Percentiles rank a stretch among this genome's conserved stretches.
Evolutionary conservation across 2,888 invertebrate genomes (phyloP).

Genomic region (Eulithis testata): DNA sequence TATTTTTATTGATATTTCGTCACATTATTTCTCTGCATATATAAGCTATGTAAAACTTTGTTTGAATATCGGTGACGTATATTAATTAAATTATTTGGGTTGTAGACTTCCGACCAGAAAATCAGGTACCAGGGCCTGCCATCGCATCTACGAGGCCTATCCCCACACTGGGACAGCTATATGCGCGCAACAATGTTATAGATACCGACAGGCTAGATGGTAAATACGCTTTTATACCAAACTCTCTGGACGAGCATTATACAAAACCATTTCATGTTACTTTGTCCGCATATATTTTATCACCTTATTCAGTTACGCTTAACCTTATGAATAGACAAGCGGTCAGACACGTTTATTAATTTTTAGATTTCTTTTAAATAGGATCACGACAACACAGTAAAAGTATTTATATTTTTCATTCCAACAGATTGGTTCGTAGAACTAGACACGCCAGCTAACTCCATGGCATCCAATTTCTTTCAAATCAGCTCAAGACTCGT

Average conservation of each 20-base stretch:
- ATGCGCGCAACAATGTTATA: constrained; percentile 47
- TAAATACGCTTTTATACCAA: constrained; percentile 39
- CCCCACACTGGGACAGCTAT: constrained; percentile 59
- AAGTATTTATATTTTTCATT: constrained; percentile 10
- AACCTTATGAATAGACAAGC: no score
- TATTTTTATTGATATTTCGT: no score
- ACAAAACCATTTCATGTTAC: no score
- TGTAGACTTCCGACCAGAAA: constrained; percentile 54
- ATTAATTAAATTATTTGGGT: constrained; percentile 1
- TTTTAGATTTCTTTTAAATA: no score
- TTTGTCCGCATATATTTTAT: no score
- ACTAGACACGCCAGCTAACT: constrained; percentile 48
- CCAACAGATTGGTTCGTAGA: constrained; percentile 57
- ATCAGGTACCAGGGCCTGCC: constrained; percentile 40
- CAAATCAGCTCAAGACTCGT: constrained; percentile 9
- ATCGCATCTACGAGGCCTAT: constrained; percentile 57
- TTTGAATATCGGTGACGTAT: neutral
- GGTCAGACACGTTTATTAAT: no score
- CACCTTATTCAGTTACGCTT: no score
- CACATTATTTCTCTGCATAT: no score
- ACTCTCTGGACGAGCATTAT: neutral
- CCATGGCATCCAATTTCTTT: constrained; percentile 40
- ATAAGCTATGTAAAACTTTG: no score
- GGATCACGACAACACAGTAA: neutral
- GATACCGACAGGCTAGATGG: constrained; percentile 53